Conservation (phyloP, 2,797 vertebrate species). For the Acrossocheilus wenchowensis region DNA sequence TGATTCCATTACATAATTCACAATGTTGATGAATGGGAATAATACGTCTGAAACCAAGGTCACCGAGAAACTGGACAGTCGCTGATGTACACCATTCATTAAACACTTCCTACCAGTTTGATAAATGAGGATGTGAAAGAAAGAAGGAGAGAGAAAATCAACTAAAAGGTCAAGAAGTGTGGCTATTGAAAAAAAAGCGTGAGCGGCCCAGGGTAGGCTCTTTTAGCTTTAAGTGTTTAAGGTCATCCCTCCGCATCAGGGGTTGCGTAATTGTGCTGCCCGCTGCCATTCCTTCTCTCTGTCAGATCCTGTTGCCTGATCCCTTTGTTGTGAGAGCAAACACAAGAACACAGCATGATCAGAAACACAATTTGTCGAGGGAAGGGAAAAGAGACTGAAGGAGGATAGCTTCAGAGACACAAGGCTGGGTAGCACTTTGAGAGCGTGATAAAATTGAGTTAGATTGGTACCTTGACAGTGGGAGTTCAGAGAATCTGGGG, state of each 20-base stretch:
- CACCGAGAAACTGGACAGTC: neutral
- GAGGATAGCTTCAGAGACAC: conserved; percentile 33
- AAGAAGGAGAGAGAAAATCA: neutral
- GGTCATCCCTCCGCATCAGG: conserved; percentile 31
- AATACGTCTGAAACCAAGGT: neutral
- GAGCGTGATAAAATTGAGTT: conserved; percentile 49
- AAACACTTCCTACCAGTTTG: neutral
- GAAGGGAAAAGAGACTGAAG: conserved; percentile 41
- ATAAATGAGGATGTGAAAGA: conserved; percentile 6
- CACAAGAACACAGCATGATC: conserved; percentile 47
- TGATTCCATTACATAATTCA: neutral
- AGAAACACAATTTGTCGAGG: conserved; percentile 33
- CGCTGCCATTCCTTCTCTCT: conserved; percentile 12
- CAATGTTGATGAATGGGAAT: neutral
- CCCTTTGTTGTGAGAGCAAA: conserved; percentile 45
- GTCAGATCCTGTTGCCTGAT: conserved; percentile 37
- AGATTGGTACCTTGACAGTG: conserved; percentile 51
- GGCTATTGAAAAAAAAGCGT: neutral
- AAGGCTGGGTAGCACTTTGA: conserved; percentile 39
- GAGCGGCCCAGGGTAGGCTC: neutral
- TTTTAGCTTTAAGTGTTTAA: conserved; percentile 39
- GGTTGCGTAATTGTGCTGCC: conserved; percentile 38
- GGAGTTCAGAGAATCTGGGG: conserved; percentile 47
- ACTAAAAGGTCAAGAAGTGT: conserved; percentile 6
- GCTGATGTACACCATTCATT: neutral